Evolutionary conservation across 2,797 vertebrate species (phyloP).

Genomic region (Girardinus metallicus): DNA sequence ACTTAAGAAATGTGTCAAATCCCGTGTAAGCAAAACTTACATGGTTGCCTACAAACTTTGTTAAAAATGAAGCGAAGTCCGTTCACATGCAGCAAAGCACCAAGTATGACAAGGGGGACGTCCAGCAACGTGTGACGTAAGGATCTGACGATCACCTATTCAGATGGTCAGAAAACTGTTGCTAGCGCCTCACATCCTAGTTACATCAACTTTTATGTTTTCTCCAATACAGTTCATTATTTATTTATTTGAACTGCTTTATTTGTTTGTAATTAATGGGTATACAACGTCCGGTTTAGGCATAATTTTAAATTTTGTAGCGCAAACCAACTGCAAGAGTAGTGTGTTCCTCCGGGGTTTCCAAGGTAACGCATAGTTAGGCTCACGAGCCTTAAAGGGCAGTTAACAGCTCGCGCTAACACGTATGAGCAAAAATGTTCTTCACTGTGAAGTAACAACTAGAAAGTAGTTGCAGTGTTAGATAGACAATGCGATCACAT

Average conservation of each 20-base stretch:
- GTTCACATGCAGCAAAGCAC: not conserved
- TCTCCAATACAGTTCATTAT: not conserved
- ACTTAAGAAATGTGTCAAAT: not conserved
- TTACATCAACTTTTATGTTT: not conserved
- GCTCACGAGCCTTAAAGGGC: not conserved
- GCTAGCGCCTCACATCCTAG: not conserved
- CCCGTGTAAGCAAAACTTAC: not conserved
- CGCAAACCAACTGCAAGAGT: not conserved
- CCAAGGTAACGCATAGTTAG: constrained; percentile 8
- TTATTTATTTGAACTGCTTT: not conserved
- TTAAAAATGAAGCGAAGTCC: constrained; percentile 7
- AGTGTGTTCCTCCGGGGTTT: constrained; percentile 7
- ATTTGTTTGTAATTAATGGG: not conserved
- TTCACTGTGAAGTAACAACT: not conserved
- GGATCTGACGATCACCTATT: not conserved
- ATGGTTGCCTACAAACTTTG: constrained; percentile 15
- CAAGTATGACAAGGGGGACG: not conserved
- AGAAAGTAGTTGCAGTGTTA: accelerated
- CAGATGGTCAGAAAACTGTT: not conserved
- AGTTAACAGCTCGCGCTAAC: not conserved
- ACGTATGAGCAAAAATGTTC: not conserved
- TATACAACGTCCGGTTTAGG: not conserved
- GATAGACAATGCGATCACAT: not conserved
- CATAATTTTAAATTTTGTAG: not conserved
- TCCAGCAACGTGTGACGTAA: constrained; percentile 28